Percentiles rank a stretch among this genome's conserved stretches.
phyloP scores from a whole-genome alignment of 2,888 invertebrate species.

The Sinelater perroti region DNA sequence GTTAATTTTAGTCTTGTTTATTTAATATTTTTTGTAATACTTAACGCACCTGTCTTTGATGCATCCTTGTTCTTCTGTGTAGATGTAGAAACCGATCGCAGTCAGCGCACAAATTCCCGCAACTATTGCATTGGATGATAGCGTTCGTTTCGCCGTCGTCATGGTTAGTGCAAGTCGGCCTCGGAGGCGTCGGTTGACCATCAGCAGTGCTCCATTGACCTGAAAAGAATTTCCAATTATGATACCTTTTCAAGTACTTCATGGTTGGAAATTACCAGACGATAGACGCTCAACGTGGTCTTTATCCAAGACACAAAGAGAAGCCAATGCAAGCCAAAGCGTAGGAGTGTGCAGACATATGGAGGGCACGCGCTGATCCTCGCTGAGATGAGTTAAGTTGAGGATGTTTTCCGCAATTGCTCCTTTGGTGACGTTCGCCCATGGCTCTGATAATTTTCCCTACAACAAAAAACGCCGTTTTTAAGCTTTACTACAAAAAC shows the following conservation, averaged over 20 bases:
- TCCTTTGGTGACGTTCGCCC: constrained; percentile 88
- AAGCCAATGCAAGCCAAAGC: constrained; percentile 92
- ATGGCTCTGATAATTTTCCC: constrained; percentile 86
- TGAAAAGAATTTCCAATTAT: constrained; percentile 62
- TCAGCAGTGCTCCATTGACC: constrained; percentile 79
- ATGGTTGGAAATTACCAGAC: too few relatives aligned
- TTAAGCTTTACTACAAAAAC: not conserved
- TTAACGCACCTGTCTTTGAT: constrained; percentile 87
- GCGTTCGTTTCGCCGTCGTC: constrained; percentile 94
- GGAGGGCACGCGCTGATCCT: constrained; percentile 76
- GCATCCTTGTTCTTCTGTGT: constrained; percentile 84
- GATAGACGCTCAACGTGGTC: constrained; percentile 87
- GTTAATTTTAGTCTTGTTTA: too few relatives aligned
- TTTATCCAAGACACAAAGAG: constrained; percentile 90
- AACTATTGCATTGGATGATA: constrained; percentile 89
- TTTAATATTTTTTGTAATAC: too few relatives aligned
- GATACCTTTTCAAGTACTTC: too few relatives aligned
- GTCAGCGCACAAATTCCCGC: constrained; percentile 93
- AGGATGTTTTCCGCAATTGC: constrained; percentile 88
- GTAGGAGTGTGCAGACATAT: constrained; percentile 85
- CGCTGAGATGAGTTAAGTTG: constrained; percentile 82
- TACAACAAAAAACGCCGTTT: constrained; percentile 62
- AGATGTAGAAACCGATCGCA: constrained; percentile 96
- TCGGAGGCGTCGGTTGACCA: constrained; percentile 66
- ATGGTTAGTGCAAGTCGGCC: constrained; percentile 93